Evolutionary conservation across 2,888 invertebrate genomes (phyloP), one percentile per base, ranked within the genome.

Genomic region (Tetranychus truncatus): DNA sequence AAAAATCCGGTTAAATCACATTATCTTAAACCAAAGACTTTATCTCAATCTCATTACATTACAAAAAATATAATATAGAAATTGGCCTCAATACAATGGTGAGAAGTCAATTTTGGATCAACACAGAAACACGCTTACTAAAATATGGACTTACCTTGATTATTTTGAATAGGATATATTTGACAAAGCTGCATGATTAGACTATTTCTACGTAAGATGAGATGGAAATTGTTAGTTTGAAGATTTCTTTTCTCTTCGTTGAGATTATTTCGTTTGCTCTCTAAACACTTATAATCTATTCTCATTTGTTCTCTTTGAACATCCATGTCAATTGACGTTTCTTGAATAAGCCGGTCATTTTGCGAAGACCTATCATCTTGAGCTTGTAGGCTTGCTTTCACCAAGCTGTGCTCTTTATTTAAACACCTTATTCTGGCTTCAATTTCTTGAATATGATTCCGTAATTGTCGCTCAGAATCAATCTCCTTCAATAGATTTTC

Each of bases 241-340:
- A 69, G 34, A 20, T 20, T 69, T 21, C 6, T n/a, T 20, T 69
- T 69, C 69, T 69, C 69, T 11, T 69, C 69, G 11, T 18, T 21
- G 18, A 69, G 21, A 20, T 20, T 11, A 69, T 69, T 69, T 69
- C 34, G 20, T 69, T 21, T n/a, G 8, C 34, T 24, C 20, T 69
- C 69, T 21, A 69, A 21, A 69, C 69, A 69, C 21, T 69, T 69
- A 69, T 69, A 69, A 69, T 69, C 69, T 15, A 20, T 24, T 69
- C 69, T 69, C 69, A 69, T 69, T 11, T 69, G 69, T 21, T 69
- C 69, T 21, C 69, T 20, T 20, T 24, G 69, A 24, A 69, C 69
- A 21, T 69, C 69, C 69, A 69, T 69, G 20, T 69, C 69, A 69
- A 24, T 24, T 20, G 69, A 69, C 11, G 21, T 69, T 11, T 69